Percentiles rank a stretch among this genome's conserved stretches.
Conservation (phyloP, 2,113 vertebrate species). For the Microtus pennsylvanicus region DNA sequence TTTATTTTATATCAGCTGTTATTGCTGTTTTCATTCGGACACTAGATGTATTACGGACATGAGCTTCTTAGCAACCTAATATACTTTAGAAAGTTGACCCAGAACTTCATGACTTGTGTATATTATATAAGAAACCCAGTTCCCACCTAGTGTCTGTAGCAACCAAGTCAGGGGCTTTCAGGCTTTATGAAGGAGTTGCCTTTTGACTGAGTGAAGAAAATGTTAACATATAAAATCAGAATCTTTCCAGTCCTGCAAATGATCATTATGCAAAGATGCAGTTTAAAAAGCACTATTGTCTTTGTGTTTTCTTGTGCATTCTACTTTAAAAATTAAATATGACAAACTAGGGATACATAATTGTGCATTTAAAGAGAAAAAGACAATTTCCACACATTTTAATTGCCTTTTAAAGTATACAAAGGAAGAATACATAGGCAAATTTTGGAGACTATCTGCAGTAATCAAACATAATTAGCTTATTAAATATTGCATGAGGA, state of each 20-base stretch:
- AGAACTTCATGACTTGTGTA: neutral
- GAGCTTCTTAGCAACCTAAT: neutral
- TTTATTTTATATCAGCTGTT: neutral
- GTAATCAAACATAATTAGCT: conserved; percentile 73
- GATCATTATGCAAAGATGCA: neutral
- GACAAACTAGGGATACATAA: conserved; percentile 74
- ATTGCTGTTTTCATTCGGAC: neutral
- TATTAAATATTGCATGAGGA: conserved; percentile 62
- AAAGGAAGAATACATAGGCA: conserved; percentile 76
- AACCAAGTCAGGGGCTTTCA: neutral
- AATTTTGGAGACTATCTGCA: conserved; percentile 68
- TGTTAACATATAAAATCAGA: neutral
- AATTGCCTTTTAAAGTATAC: conserved; percentile 80
- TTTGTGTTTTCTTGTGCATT: conserved; percentile 53
- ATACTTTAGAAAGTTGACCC: neutral
- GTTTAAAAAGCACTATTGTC: neutral
- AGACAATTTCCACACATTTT: conserved; percentile 61
- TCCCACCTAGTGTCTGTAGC: neutral
- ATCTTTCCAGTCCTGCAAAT: neutral
- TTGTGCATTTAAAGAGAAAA: conserved; percentile 77
- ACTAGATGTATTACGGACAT: neutral
- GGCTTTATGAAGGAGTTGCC: neutral
- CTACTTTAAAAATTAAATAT: conserved; percentile 68
- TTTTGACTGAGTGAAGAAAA: neutral
- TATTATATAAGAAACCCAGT: neutral